Percentiles rank a stretch among this genome's conserved stretches.
These are phyloP conservation scores for Ptychoptera albimana DNA, from an alignment of 2,888 invertebrate species.

Conservation along the genomic window DNA sequence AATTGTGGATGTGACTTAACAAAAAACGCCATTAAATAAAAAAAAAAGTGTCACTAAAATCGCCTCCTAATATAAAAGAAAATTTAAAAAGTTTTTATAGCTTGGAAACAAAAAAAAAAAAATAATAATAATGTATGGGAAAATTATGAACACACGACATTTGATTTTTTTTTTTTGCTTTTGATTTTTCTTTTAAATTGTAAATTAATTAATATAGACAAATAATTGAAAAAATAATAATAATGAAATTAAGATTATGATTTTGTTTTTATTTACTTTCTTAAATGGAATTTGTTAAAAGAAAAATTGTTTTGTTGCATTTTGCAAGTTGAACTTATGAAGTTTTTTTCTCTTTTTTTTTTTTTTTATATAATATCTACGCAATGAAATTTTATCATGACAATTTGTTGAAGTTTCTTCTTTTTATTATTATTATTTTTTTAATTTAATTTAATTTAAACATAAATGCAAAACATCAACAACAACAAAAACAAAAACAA, in stretches of 20 bases:
- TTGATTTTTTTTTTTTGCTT: too few species aligned
- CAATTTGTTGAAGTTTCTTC: too few species aligned
- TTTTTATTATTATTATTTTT: too few species aligned
- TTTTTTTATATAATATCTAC: not conserved
- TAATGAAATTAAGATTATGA: not conserved
- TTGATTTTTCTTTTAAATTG: too few species aligned
- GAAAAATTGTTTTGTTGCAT: not conserved
- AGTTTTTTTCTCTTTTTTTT: not conserved
- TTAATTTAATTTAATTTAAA: too few species aligned
- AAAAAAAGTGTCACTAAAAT: not conserved
- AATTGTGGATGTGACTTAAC: too few species aligned
- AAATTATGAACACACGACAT: too few species aligned
- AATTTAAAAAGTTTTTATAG: not conserved
- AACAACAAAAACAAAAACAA: too few species aligned
- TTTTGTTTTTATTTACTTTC: constrained; percentile 2
- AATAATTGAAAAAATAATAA: not conserved
- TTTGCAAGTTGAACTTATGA: not conserved
- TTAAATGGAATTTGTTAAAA: not conserved
- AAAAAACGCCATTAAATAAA: not conserved
- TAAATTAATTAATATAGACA: not conserved
- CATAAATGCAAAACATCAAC: too few species aligned
- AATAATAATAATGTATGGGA: not conserved
- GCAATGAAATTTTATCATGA: not conserved
- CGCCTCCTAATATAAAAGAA: not conserved
- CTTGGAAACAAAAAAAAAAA: not conserved